A percentile compares a stretch with the other conserved stretches of the same genome.
Evolutionary conservation across 2,113 vertebrate species (phyloP).

Genomic region (Notarius quadriscutis): DNA sequence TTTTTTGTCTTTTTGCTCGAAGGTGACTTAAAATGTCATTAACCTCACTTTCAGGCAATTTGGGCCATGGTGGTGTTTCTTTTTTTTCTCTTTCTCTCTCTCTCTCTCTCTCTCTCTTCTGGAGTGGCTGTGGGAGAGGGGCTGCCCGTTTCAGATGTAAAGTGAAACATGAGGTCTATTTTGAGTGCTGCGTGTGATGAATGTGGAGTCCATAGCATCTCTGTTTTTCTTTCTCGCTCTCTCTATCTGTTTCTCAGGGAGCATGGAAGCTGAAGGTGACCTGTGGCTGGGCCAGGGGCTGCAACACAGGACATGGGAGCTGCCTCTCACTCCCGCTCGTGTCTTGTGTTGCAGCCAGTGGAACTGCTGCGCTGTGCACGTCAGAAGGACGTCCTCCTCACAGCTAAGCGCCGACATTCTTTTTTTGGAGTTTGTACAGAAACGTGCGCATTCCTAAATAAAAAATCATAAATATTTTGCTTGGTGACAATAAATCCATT

Average conservation of each 20-base stretch:
- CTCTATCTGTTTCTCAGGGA: slow-evolving; percentile 50
- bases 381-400: slow-evolving; percentile 7
- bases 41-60: slow-evolving; percentile 70
- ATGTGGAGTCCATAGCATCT: slow-evolving; percentile 57
- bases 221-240: slow-evolving; percentile 32
- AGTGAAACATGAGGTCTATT: slow-evolving; percentile 63
- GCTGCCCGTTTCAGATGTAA: slow-evolving; percentile 46
- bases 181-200: slow-evolving; percentile 65
- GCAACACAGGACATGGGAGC: slow-evolving; percentile 84
- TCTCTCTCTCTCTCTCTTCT: background rate
- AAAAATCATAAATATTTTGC: slow-evolving; percentile 25
- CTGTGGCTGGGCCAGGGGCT: slow-evolving; percentile 74
- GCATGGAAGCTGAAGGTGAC: slow-evolving; percentile 65
- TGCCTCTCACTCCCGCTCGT: slow-evolving; percentile 73
- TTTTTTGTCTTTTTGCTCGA: slow-evolving; percentile 50
- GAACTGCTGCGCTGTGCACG: slow-evolving; percentile 62
- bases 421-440: background rate
- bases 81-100: slow-evolving; percentile 15
- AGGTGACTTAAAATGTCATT: slow-evolving; percentile 63
- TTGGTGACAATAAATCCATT: slow-evolving; percentile 16
- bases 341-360: slow-evolving; percentile 85
- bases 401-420: background rate
- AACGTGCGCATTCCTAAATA: slow-evolving; percentile 11
- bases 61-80: slow-evolving; percentile 51
- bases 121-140: slow-evolving; percentile 47